Percentiles rank a stretch among this genome's conserved stretches.
Conservation (phyloP, 1,140 invertebrate species). For the Saccostrea cuccullata region DNA sequence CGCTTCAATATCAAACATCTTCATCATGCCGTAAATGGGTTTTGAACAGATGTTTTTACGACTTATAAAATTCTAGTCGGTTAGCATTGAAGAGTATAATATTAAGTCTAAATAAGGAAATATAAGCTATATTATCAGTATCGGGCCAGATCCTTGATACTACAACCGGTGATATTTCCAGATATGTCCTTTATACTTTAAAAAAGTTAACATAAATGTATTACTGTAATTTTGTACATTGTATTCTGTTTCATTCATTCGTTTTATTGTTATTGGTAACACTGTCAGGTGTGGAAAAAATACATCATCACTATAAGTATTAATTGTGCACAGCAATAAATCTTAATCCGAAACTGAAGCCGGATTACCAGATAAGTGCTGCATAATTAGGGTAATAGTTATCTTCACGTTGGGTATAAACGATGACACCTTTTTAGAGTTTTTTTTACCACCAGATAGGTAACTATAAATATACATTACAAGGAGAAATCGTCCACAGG, state of each 20-base stretch:
- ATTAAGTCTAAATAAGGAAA: neutral
- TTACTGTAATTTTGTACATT: neutral
- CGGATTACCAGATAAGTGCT: neutral
- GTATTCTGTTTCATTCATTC: neutral
- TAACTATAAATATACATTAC: conserved; percentile 2
- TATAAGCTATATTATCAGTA: neutral
- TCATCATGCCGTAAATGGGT: neutral
- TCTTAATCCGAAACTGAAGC: neutral
- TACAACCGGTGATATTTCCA: too few relatives aligned
- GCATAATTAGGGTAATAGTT: neutral
- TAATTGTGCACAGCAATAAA: neutral
- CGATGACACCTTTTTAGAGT: neutral
- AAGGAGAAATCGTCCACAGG: neutral
- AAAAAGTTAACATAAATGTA: too few relatives aligned
- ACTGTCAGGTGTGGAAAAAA: neutral
- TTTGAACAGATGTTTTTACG: conserved; percentile 1
- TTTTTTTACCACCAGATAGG: neutral
- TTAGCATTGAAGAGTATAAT: neutral
- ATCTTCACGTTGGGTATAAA: neutral
- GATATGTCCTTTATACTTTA: too few relatives aligned
- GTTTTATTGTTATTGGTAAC: neutral
- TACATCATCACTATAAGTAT: conserved; percentile 7
- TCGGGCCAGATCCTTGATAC: too few relatives aligned
- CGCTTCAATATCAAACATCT: neutral
- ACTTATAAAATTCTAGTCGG: neutral